Evolutionary conservation across 2,888 invertebrate species (phyloP).

Genomic region (Hirtodrosophila alboralis): DNA sequence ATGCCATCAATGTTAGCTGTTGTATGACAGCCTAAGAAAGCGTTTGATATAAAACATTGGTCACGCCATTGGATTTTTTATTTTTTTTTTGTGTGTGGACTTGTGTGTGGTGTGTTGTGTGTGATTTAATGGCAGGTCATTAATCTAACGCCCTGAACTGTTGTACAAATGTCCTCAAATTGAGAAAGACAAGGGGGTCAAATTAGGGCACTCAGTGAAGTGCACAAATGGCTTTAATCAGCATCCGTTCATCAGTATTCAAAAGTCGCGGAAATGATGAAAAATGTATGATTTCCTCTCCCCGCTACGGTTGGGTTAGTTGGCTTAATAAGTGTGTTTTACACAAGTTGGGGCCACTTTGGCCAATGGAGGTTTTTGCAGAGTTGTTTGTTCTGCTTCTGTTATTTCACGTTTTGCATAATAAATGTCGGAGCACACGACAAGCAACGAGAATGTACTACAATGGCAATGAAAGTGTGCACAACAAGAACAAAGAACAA

Average conservation of each 20-base stretch:
- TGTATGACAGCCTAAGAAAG: slow-evolving; percentile 17
- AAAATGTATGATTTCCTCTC: slow-evolving; percentile 51
- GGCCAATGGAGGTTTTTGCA: slow-evolving; percentile 12
- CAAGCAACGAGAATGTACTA: slow-evolving; percentile 30
- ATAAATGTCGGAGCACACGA: slow-evolving; percentile 62
- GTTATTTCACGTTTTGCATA: slow-evolving; percentile 70
- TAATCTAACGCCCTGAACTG: slow-evolving; percentile 44
- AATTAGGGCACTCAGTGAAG: slow-evolving; percentile 22
- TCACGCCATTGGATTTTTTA: slow-evolving; percentile 43
- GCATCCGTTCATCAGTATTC: slow-evolving; percentile 43
- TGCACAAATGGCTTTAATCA: slow-evolving; percentile 30
- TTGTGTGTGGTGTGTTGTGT: slow-evolving; percentile 28
- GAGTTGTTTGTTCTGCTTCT: slow-evolving; percentile 52
- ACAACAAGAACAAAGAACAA: slow-evolving; percentile 37
- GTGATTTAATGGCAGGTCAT: slow-evolving; percentile 61
- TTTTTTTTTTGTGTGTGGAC: slow-evolving; percentile 11
- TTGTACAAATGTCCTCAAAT: slow-evolving; percentile 10
- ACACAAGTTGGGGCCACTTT: slow-evolving; percentile 1
- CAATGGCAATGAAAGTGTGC: slow-evolving; percentile 42
- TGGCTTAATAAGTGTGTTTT: slow-evolving; percentile 35
- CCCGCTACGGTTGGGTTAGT: slow-evolving; percentile 13
- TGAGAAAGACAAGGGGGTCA: slow-evolving; percentile 27
- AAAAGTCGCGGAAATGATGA: slow-evolving; percentile 58
- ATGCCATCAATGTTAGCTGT: slow-evolving; percentile 26
- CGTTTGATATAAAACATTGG: slow-evolving; percentile 52